phyloP scores from a whole-genome alignment of 2,888 invertebrate genomes.

The Norana najaformis region DNA sequence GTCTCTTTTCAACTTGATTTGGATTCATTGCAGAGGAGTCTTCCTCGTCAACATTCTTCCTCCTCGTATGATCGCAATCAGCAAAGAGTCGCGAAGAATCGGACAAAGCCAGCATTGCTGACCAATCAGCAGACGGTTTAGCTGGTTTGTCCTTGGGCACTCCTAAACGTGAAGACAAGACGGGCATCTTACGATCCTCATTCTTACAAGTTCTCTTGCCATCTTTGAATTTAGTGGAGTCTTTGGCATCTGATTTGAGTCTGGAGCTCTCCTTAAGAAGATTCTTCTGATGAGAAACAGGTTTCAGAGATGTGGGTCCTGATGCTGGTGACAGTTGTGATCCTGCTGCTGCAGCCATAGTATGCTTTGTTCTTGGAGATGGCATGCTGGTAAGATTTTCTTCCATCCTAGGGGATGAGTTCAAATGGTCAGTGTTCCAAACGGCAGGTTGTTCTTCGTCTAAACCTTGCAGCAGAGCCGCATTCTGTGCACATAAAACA shows the following conservation, averaged over 20 bases:
- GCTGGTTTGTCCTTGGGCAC: neutral
- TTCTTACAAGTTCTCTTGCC: neutral
- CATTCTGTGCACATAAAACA: neutral
- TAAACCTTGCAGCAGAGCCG: neutral
- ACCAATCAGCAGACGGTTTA: neutral
- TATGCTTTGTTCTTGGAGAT: neutral
- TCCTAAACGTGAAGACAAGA: neutral
- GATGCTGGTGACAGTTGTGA: neutral
- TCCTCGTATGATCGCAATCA: neutral
- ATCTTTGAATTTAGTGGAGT: neutral
- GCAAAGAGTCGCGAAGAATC: neutral
- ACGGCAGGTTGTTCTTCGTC: neutral
- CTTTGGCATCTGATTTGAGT: neutral
- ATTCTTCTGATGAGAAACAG: neutral
- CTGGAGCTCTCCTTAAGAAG: constrained; percentile 13
- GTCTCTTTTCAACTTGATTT: neutral
- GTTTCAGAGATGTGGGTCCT: neutral
- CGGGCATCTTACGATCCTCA: neutral
- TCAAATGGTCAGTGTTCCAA: neutral
- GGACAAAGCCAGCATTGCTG: neutral
- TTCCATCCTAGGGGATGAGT: neutral
- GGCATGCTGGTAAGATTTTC: neutral
- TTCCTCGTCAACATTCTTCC: neutral
- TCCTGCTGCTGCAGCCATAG: neutral
- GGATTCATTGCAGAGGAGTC: neutral